These are phyloP conservation scores for Atractosteus spatula DNA, from an alignment of 2,113 vertebrate genomes.

Conservation along the genomic window DNA sequence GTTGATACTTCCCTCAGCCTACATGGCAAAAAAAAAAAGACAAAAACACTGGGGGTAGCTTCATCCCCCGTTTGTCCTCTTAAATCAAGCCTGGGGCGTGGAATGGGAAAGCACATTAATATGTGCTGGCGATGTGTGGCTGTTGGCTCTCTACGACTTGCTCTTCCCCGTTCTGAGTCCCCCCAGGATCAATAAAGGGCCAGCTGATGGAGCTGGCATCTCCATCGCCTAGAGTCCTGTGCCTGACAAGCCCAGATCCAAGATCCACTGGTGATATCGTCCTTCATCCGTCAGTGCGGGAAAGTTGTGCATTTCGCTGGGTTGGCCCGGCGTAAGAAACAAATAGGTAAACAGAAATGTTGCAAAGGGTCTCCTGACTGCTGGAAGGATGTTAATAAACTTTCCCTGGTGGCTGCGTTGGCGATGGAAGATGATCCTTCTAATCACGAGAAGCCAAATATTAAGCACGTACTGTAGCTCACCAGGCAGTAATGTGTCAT, in stretches of 20 bases:
- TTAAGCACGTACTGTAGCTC: no score
- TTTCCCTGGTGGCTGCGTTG: neutral
- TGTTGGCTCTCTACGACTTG: neutral
- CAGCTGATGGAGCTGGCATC: neutral
- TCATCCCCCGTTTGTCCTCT: no score
- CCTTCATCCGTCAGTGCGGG: neutral
- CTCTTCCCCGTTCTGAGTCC: neutral
- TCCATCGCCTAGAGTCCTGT: neutral
- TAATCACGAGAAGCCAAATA: no score
- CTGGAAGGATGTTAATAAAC: neutral
- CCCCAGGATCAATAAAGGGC: neutral
- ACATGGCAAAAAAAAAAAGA: no score
- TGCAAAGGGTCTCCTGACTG: neutral
- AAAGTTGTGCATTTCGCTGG: neutral
- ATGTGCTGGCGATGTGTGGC: neutral
- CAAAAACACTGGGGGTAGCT: no score
- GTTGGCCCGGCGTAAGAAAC: neutral
- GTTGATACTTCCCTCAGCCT: no score
- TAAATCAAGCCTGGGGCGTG: neutral
- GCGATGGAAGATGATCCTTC: neutral
- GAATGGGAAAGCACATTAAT: neutral
- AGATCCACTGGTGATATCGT: neutral
- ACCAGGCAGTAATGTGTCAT: no score
- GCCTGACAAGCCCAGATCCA: neutral
- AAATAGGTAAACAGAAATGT: neutral